Evolutionary conservation across 2,113 vertebrate genomes (phyloP), one percentile per base, ranked within the genome.

Genomic region (Symphodus melops): DNA sequence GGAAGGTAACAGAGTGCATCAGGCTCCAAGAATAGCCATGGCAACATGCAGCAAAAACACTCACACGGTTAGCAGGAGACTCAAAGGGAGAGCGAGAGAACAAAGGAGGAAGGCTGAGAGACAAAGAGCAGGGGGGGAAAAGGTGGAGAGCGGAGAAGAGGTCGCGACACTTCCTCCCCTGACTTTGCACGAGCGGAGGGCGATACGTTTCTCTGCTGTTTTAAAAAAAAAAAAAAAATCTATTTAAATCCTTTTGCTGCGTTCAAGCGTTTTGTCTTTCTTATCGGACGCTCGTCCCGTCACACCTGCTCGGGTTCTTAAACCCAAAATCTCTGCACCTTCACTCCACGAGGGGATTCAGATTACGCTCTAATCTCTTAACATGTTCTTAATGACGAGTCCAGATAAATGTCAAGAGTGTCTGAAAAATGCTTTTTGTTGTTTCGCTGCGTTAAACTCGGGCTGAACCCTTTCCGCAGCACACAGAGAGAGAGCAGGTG

Each of bases 21-120:
- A 60, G 83, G 70, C 65, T 85, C 75, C 77, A 84, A 67, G 88
- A 90, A 89, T 82, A 92, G 86, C 82, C 79, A 85, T 82, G 87
- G 88, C 82, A 86, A 90, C 91, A 94, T 91, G 91, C 92, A 91
- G 82, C 78, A 84, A 88, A 84, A 88, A 83, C 84, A 82, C 72
- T 86, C 68, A 49, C 75, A 81, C 67, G 63, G 86, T 89, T 85
- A 90, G 82, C 76, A 71, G 81, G 65, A 81, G 67, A 86, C 57
- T 83, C 51, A 85, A 73, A 85, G 73, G 75, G 54, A 52, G 33
- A 76, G 21, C 37, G 49, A 52, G 57, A 76, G 61, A 81, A 88
- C 52, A 86, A 64, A 84, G 69, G 39, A 74, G 73, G 67, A 83
- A 83, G 76, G 84, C 23, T 56, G 67, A 52, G 49, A 75, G 71